Percentiles rank a stretch among this genome's conserved stretches.
These are phyloP conservation scores for Heteractis magnifica DNA, from an alignment of 92 coral and sea anemone genomes.

Conservation along the genomic window DNA sequence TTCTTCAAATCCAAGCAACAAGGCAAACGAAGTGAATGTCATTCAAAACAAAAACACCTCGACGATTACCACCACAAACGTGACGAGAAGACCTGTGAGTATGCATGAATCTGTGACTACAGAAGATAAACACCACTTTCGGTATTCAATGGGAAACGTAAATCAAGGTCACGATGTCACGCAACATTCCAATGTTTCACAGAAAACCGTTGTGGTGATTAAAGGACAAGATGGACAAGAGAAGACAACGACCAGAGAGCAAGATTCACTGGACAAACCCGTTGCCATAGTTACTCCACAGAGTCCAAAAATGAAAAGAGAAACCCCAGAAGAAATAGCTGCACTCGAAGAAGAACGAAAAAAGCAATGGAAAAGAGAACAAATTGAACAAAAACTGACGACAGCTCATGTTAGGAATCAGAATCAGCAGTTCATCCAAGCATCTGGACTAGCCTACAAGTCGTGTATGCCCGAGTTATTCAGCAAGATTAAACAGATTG, in stretches of 20 bases:
- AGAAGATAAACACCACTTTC: neutral
- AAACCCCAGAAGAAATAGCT: conserved; percentile 7
- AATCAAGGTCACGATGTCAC: neutral
- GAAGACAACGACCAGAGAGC: neutral
- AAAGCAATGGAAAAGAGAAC: conserved; percentile 56
- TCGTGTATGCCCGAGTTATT: conserved; percentile 66
- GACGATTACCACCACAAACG: neutral
- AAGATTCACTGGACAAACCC: neutral
- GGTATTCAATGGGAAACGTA: neutral
- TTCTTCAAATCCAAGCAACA: neutral
- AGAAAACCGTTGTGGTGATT: neutral
- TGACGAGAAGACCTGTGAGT: neutral
- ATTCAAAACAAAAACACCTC: neutral
- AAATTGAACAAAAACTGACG: conserved; percentile 51
- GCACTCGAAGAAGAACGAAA: conserved; percentile 44
- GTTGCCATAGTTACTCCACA: neutral
- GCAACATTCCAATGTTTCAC: neutral
- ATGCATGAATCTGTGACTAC: neutral
- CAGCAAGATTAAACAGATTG: conserved; percentile 40
- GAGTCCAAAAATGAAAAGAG: neutral
- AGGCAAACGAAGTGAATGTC: neutral
- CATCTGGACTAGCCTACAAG: conserved; percentile 66
- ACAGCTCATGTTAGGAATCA: conserved; percentile 26
- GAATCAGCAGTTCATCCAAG: conserved; percentile 39
- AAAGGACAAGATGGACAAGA: neutral